phyloP scores from a whole-genome alignment of 2,113 vertebrate species.

The Podilymbus podiceps region DNA sequence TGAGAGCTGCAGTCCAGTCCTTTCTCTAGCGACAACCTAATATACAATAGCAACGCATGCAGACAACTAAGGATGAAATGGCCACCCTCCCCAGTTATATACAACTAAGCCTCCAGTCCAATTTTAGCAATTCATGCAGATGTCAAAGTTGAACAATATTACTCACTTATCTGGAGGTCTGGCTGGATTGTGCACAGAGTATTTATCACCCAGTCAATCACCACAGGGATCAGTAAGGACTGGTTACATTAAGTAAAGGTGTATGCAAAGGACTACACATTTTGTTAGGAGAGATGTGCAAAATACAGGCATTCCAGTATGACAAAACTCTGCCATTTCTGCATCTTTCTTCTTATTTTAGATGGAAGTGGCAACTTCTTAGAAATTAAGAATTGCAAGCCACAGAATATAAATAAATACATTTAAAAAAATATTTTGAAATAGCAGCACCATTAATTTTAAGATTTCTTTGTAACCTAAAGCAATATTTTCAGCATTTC shows the following conservation, averaged over 20 bases:
- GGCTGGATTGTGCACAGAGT: neutral
- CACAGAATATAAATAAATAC: neutral
- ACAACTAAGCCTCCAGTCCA: neutral
- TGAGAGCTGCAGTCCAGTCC: neutral
- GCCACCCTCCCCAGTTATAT: accelerated
- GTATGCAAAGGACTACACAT: neutral
- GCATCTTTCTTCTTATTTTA: neutral
- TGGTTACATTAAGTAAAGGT: neutral
- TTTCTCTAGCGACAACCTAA: neutral
- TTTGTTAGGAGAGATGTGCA: neutral
- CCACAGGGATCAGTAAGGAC: neutral
- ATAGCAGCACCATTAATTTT: neutral
- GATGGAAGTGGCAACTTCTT: neutral
- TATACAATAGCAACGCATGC: neutral
- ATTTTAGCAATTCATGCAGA: neutral
- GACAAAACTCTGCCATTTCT: neutral
- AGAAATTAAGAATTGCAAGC: neutral
- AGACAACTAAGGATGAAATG: neutral
- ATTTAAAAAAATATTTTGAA: neutral
- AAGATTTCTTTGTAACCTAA: neutral
- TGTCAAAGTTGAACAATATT: neutral
- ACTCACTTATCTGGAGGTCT: neutral
- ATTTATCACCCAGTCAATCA: neutral
- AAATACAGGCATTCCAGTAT: neutral
- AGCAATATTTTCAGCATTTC: neutral